These are phyloP conservation scores for Ameiurus melas DNA, from an alignment of 2,113 vertebrate species.

Conservation along the genomic window DNA sequence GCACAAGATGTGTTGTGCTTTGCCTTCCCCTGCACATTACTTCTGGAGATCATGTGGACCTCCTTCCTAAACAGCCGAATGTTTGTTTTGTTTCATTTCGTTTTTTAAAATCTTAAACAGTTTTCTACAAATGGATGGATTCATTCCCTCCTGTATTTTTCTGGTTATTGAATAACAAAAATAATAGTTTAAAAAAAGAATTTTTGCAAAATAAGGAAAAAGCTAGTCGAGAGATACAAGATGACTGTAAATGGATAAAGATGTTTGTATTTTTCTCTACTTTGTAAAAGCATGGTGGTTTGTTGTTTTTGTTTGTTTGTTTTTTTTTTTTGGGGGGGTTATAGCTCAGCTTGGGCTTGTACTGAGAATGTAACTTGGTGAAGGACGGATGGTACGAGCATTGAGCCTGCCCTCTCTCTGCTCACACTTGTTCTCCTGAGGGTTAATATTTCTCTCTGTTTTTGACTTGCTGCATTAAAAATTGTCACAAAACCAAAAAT, in stretches of 20 bases:
- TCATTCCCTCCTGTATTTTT: constrained; percentile 64
- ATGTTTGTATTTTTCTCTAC: constrained; percentile 58
- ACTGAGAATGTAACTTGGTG: constrained; percentile 60
- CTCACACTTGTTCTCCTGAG: constrained; percentile 45
- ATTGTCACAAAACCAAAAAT: constrained; percentile 74
- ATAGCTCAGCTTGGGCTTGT: constrained; percentile 58
- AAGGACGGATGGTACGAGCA: constrained; percentile 38
- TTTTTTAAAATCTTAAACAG: constrained; percentile 21
- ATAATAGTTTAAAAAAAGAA: background rate
- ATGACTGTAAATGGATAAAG: constrained; percentile 54
- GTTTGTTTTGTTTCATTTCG: constrained; percentile 21
- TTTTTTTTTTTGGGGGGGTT: constrained; percentile 41
- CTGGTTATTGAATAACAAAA: constrained; percentile 34
- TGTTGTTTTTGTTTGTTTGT: background rate
- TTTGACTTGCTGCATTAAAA: constrained; percentile 67
- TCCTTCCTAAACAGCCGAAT: constrained; percentile 30
- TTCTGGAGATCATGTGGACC: constrained; percentile 56
- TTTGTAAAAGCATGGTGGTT: constrained; percentile 56
- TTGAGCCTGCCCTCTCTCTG: constrained; percentile 30
- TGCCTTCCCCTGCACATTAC: constrained; percentile 47
- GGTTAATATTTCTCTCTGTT: constrained; percentile 50
- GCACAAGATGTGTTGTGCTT: constrained; percentile 6
- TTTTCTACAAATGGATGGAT: constrained; percentile 72
- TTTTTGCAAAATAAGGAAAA: constrained; percentile 32
- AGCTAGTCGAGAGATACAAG: constrained; percentile 56